These are phyloP conservation scores for Cheirogaleus medius DNA, from an alignment of 2,113 vertebrate genomes.

Conservation along the genomic window DNA sequence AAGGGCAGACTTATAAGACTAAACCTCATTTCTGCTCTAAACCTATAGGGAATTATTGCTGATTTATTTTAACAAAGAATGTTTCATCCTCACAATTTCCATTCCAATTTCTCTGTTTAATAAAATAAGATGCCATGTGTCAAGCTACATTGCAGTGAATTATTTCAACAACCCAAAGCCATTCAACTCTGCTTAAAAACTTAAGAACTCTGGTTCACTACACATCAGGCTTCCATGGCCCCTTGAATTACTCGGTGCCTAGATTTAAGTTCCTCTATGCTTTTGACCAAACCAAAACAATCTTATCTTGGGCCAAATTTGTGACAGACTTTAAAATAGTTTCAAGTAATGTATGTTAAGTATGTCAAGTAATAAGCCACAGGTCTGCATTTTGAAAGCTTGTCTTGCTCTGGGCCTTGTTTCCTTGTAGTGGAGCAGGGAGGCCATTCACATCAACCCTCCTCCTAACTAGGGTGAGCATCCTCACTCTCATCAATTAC, in stretches of 20 bases:
- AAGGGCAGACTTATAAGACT: constrained; percentile 52
- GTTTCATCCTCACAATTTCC: constrained; percentile 48
- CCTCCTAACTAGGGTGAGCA: not conserved
- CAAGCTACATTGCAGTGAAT: constrained; percentile 66
- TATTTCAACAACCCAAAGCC: constrained; percentile 72
- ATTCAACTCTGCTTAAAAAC: constrained; percentile 60
- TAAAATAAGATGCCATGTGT: constrained; percentile 54
- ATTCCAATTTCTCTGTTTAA: constrained; percentile 67
- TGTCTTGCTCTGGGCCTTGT: not conserved
- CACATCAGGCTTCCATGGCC: not conserved
- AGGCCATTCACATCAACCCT: not conserved
- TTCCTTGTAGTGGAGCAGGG: not conserved
- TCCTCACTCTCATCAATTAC: constrained; percentile 34
- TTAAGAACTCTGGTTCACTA: constrained; percentile 18
- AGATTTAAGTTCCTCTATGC: constrained; percentile 24
- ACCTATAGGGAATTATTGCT: constrained; percentile 51
- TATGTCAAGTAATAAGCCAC: not conserved
- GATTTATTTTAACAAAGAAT: constrained; percentile 67
- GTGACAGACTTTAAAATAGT: not conserved
- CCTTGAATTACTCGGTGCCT: not conserved
- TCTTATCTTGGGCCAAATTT: constrained; percentile 36
- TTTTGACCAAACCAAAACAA: constrained; percentile 33
- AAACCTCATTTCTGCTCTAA: constrained; percentile 48
- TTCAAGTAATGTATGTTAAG: not conserved
- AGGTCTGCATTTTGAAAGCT: not conserved